Conservation (phyloP, 2,113 vertebrate genomes). For the Vidua chalybeata region DNA sequence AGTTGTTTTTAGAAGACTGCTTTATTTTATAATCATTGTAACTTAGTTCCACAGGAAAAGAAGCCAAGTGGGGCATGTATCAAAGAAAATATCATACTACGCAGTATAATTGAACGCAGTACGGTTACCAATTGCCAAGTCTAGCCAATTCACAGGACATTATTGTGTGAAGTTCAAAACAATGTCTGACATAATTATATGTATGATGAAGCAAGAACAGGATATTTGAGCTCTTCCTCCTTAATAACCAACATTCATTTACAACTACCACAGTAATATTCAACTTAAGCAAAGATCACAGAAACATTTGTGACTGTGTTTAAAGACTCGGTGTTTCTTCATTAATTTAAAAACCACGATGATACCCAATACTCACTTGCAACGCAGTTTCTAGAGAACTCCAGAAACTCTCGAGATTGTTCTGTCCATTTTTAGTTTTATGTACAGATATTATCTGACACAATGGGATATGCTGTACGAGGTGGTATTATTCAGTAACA, state of each 20-base stretch:
- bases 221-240: not conserved
- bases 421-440: not conserved
- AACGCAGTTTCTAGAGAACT: not conserved
- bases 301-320: not conserved
- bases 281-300: not conserved
- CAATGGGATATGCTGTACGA: fast-evolving
- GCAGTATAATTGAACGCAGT: not conserved
- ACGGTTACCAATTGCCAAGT: not conserved
- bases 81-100: not conserved
- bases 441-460: not conserved
- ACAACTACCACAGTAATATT: not conserved
- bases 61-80: not conserved
- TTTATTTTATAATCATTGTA: not conserved
- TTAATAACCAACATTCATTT: constrained; percentile 36
- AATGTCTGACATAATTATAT: constrained; percentile 8
- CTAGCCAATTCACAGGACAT: not conserved
- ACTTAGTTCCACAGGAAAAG: not conserved
- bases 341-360: not conserved
- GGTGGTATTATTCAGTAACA: not conserved
- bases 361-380: not conserved
- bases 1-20: not conserved
- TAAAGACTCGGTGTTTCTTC: not conserved
- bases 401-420: not conserved
- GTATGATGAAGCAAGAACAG: not conserved
- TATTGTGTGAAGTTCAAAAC: not conserved